Evolutionary conservation across 2,888 invertebrate species (phyloP).

Genomic region (Carterocephalus palaemon): DNA sequence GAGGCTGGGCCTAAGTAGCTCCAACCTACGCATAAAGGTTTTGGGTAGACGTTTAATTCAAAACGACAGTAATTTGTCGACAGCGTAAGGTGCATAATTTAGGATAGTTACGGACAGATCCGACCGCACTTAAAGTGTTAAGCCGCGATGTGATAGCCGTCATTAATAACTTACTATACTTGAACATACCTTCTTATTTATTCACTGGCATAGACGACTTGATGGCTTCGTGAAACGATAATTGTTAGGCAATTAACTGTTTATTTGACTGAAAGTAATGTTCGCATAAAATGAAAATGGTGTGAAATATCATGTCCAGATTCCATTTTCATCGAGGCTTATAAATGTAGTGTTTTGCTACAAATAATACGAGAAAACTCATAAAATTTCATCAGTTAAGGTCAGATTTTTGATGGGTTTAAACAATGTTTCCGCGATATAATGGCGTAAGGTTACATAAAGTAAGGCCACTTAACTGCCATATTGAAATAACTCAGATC

Average conservation of each 20-base stretch:
- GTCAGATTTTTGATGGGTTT: too few relatives aligned
- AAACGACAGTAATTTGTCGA: constrained; percentile 48
- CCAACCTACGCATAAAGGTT: constrained; percentile 6
- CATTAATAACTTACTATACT: constrained; percentile 62
- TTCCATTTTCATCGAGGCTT: constrained; percentile 24
- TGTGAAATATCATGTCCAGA: constrained; percentile 26
- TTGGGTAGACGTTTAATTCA: constrained; percentile 20
- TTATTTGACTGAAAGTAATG: constrained; percentile 21
- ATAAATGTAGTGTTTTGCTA: constrained; percentile 43
- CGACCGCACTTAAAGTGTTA: constrained; percentile 65
- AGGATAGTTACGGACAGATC: constrained; percentile 39
- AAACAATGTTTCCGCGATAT: too few relatives aligned
- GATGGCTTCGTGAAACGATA: constrained; percentile 10
- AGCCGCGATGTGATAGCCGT: constrained; percentile 51
- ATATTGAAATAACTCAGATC: too few relatives aligned
- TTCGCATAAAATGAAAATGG: constrained; percentile 32
- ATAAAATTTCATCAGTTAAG: too few relatives aligned
- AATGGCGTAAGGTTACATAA: too few relatives aligned
- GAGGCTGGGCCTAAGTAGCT: constrained; percentile 4
- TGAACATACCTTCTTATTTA: constrained; percentile 46
- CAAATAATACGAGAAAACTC: too few relatives aligned
- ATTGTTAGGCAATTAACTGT: constrained; percentile 7
- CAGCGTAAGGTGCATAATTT: constrained; percentile 53
- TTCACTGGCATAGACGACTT: constrained; percentile 41
- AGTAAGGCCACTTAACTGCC: too few relatives aligned